Evolutionary conservation across 2,113 vertebrate species (phyloP).

Genomic region (Clarias magur): DNA sequence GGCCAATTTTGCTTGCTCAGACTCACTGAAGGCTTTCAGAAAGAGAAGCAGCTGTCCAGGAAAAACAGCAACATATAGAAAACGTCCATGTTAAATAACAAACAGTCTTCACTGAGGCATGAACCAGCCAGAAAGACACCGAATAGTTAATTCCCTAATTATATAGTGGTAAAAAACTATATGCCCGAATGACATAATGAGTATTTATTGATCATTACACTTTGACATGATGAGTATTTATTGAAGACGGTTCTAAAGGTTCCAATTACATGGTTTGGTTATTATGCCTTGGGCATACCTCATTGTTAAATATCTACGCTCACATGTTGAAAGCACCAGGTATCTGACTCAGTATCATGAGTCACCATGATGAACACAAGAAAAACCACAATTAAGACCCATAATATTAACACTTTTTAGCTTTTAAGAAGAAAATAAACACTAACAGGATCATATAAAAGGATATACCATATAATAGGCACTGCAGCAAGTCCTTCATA

Average conservation of each 20-base stretch:
- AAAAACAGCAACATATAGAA: constrained; percentile 21
- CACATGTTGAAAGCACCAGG: not conserved
- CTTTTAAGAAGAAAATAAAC: not conserved
- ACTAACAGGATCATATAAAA: not conserved
- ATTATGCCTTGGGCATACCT: constrained; percentile 4
- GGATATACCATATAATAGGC: not conserved
- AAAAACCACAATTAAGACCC: not conserved
- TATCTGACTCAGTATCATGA: not conserved
- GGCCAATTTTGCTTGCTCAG: constrained; percentile 88
- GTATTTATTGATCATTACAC: too few species aligned
- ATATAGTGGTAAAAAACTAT: not conserved
- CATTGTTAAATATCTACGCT: not conserved
- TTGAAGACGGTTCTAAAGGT: not conserved
- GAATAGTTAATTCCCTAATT: constrained; percentile 9
- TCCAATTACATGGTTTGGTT: constrained; percentile 23
- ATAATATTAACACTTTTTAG: not conserved
- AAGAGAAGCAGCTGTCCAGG: constrained; percentile 84
- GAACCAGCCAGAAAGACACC: not conserved
- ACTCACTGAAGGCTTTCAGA: constrained; percentile 89
- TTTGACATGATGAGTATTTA: constrained; percentile 7
- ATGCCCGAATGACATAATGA: not conserved
- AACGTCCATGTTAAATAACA: too few species aligned
- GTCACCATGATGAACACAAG: not conserved
- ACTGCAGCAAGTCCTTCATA: not conserved
- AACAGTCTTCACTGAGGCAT: not conserved